Evolutionary conservation across 2,888 invertebrate species (phyloP).

Genomic region (Papilio protenor): DNA sequence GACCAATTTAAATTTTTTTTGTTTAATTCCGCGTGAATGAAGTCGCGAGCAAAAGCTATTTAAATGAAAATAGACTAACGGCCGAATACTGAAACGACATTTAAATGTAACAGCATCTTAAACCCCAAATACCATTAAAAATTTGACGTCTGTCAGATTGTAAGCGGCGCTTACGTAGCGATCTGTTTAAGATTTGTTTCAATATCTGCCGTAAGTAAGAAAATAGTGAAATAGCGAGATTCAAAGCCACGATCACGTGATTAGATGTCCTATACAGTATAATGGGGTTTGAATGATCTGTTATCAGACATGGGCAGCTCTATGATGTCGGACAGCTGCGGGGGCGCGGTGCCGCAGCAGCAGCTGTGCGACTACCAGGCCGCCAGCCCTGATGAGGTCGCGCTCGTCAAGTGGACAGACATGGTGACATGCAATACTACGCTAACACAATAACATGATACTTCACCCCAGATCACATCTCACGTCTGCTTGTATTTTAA

Average conservation of each 20-base stretch:
- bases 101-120: neutral
- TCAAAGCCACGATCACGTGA: neutral
- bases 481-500: too few species aligned
- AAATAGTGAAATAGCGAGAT: neutral
- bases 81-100: neutral
- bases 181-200: neutral
- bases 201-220: neutral
- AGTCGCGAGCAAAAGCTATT: too few species aligned
- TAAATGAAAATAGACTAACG: too few species aligned
- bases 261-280: neutral
- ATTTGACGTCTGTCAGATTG: neutral
- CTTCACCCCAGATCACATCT: neutral
- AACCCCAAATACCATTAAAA: too few species aligned
- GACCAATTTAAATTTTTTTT: too few species aligned
- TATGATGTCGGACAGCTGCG: slow-evolving; percentile 78
- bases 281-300: neutral
- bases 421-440: slow-evolving; percentile 79
- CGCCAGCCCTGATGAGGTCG: slow-evolving; percentile 97
- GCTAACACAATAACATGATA: neutral
- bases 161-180: too few species aligned
- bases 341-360: slow-evolving; percentile 79
- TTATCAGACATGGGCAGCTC: slow-evolving; percentile 76
- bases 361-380: slow-evolving; percentile 87
- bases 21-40: too few species aligned
- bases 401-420: slow-evolving; percentile 95